These are phyloP conservation scores for Xiphorhynchus elegans DNA, from an alignment of 2,113 vertebrate genomes.

Conservation along the genomic window DNA sequence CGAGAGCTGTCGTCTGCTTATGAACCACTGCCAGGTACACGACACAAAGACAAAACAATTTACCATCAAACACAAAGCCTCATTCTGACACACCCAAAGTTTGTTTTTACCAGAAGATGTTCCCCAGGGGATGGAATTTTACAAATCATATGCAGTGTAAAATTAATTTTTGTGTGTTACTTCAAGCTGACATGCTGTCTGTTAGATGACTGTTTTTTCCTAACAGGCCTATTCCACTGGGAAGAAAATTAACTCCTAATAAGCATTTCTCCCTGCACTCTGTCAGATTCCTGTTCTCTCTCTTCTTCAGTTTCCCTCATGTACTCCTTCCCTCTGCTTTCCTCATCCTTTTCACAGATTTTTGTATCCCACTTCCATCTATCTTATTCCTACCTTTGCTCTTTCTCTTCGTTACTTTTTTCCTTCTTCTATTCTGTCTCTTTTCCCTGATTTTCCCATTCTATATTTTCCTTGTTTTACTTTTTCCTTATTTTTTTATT, in stretches of 20 bases:
- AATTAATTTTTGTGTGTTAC: slow-evolving; percentile 45
- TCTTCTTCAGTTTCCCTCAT: background rate
- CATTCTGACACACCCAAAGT: slow-evolving; percentile 29
- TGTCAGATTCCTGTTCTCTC: background rate
- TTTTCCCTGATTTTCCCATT: background rate
- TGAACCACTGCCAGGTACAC: background rate
- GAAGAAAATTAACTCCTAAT: slow-evolving; percentile 41
- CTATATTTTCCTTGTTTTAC: background rate
- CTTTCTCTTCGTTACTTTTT: background rate
- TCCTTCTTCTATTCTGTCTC: background rate
- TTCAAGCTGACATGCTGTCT: slow-evolving; percentile 45
- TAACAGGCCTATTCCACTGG: slow-evolving; percentile 11
- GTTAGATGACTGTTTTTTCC: background rate
- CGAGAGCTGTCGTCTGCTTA: background rate
- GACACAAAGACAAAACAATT: slow-evolving; percentile 3
- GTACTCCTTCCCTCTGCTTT: background rate
- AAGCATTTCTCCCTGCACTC: background rate
- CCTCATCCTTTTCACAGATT: background rate
- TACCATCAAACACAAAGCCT: background rate
- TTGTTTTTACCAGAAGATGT: slow-evolving; percentile 27
- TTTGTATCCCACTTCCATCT: background rate
- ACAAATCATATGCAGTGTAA: slow-evolving; percentile 14
- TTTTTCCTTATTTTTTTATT: background rate
- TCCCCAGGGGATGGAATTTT: slow-evolving; percentile 28
- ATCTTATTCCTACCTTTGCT: background rate